Base-by-base conservation (phyloP, 2,797 vertebrate species). In the Meda fulgida region DNA sequence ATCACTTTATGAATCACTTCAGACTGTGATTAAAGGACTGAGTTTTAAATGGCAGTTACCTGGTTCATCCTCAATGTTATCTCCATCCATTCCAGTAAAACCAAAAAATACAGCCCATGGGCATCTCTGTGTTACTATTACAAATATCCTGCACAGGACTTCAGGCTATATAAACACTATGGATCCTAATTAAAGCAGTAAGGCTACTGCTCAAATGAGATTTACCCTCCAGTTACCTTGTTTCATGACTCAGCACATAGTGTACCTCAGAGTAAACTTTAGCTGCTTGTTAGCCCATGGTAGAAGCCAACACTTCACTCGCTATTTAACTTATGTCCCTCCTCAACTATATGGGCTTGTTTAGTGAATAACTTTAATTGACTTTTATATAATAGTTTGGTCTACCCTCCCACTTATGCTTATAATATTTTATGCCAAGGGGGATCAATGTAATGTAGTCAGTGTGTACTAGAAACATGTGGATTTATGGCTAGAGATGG, bases 161-260 rank as follows among this genome's bases (percentile, higher is more conserved):
- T 23, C 63, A 51, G 10, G 16, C 31, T 40, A 60, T 38, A 14
- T 69, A 72, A 83, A 83, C 51, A 21, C 58, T 43, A 79, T 78
- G 80, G 79, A 79, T 86, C 46, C 67, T 78, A 26, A 86, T 86
- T 86, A 79, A 81, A 86, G 55, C 31, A 10, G 11, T 23, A 63
- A 14, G 46, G 36, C 70, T 82, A 40, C 29, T 75, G 65, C 26
- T 69, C 73, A 43, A 65, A 58, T 31, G 43, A 86, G 80, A 83
- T 58, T 46, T 58, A 18, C 21, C 79, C 40, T 48, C 26, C 58
- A 40, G 69, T 63, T 53, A 29, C 53, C 16, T 38, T 43, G 26
- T 71, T 71, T 58, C 66, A 40, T 69, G 63, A 69, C 51, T 69
- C 80, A 67, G 55, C 46, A 11, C 38, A n/a, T 53, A 73, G 26